Conservation (phyloP, 2,113 vertebrate genomes). For the Colossoma macropomum region DNA sequence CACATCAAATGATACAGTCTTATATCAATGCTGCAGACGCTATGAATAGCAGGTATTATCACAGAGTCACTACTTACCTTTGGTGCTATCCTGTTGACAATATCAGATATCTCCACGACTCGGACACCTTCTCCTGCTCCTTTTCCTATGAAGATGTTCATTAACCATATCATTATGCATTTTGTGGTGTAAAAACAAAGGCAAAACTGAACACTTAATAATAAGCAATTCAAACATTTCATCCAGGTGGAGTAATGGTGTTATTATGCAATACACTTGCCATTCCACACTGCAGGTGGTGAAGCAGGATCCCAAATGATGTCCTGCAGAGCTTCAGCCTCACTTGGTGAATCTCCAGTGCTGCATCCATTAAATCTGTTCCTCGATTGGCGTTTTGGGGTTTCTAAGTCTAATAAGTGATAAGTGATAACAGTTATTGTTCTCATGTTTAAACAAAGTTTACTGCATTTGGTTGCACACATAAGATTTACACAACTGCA, state of each 20-base stretch:
- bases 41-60: not conserved
- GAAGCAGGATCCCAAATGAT: constrained; percentile 78
- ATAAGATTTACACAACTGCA: too few species aligned
- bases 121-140: constrained; percentile 66
- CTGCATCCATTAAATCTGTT: constrained; percentile 46
- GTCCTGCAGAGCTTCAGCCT: constrained; percentile 71
- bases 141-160: constrained; percentile 63
- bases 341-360: constrained; percentile 70
- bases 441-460: not conserved
- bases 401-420: constrained; percentile 64
- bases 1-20: constrained; percentile 19
- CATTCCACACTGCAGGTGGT: constrained; percentile 60
- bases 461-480: not conserved
- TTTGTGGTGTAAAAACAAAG: not conserved
- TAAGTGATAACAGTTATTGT: not conserved
- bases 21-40: not conserved
- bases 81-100: constrained; percentile 92
- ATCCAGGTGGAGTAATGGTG: not conserved
- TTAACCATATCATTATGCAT: not conserved
- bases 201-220: not conserved
- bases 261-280: constrained; percentile 44
- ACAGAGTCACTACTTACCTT: constrained; percentile 78
- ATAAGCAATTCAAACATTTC: not conserved
- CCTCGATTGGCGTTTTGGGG: constrained; percentile 60
- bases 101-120: constrained; percentile 89